Conservation (phyloP, 2,888 invertebrate species). For the Urechis unicinctus region DNA sequence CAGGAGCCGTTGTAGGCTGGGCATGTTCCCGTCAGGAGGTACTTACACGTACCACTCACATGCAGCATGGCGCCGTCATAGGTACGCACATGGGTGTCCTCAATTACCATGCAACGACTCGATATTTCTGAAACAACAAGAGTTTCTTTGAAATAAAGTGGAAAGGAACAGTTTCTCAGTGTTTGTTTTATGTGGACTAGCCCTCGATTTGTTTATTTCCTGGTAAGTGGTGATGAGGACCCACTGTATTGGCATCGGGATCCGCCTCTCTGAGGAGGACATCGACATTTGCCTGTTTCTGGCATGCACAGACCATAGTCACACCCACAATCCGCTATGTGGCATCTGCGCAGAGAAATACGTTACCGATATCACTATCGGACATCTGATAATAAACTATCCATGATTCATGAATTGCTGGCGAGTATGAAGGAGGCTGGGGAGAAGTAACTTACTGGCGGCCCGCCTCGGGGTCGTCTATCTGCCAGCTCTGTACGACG, state of each 20-base stretch:
- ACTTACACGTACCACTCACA: not conserved
- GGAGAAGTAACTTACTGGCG: not conserved
- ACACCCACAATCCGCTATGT: not conserved
- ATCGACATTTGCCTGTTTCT: not conserved
- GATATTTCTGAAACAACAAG: not conserved
- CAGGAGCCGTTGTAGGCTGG: not conserved
- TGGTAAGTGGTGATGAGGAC: no score
- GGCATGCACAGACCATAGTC: not conserved
- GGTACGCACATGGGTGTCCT: not conserved
- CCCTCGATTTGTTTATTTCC: no score
- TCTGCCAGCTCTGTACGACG: not conserved
- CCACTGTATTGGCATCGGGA: not conserved
- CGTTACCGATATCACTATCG: no score
- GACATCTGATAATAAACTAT: no score
- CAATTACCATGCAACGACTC: not conserved
- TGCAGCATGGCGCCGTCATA: not conserved
- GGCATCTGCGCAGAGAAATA: not conserved
- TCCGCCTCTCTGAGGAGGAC: not conserved
- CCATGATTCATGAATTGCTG: no score
- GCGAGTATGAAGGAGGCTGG: no score
- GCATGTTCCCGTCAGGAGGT: not conserved
- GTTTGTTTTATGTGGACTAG: no score
- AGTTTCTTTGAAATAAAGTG: not conserved
- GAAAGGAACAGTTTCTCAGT: not conserved
- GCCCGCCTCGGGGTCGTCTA: not conserved